Evolutionary conservation across 2,888 invertebrate species (phyloP).

Genomic region (Clunio marinus): DNA sequence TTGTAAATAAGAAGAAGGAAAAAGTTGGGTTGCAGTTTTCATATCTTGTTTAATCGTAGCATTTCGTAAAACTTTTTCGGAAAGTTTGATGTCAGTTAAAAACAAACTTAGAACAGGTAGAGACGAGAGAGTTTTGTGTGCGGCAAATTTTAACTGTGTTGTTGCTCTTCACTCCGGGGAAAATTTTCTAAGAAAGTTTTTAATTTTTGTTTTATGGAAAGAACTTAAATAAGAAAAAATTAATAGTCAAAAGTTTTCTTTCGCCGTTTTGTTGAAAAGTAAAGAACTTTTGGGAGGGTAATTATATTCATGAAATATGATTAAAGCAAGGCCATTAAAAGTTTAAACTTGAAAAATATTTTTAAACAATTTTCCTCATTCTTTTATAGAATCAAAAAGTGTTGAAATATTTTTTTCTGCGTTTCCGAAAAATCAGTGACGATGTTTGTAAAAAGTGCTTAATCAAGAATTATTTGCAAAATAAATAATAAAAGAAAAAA

Average conservation of each 20-base stretch:
- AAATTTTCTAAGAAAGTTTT: conserved; percentile 39
- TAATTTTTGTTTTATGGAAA: conserved; percentile 39
- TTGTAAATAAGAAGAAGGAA: conserved; percentile 39
- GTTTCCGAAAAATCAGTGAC: neutral
- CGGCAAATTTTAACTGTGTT: conserved; percentile 38
- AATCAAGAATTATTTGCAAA: no score
- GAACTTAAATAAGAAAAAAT: conserved; percentile 36
- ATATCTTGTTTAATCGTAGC: conserved; percentile 50
- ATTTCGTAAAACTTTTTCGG: conserved; percentile 51
- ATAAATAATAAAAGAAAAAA: no score
- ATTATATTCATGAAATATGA: conserved; percentile 34
- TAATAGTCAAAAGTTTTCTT: conserved; percentile 39
- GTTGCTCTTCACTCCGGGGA: conserved; percentile 38
- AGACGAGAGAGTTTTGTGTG: conserved; percentile 42
- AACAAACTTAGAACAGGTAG: conserved; percentile 54
- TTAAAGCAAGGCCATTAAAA: conserved; percentile 29
- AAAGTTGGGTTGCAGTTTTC: conserved; percentile 40
- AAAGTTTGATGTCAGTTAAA: conserved; percentile 52
- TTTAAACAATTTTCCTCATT: neutral
- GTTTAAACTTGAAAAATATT: neutral
- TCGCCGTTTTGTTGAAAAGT: conserved; percentile 20
- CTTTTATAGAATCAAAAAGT: neutral
- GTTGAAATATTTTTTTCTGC: no score
- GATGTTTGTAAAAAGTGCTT: no score
- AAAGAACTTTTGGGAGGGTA: conserved; percentile 36